phyloP scores from a whole-genome alignment of 2,888 invertebrate genomes.

The Watsonalla cultraria region DNA sequence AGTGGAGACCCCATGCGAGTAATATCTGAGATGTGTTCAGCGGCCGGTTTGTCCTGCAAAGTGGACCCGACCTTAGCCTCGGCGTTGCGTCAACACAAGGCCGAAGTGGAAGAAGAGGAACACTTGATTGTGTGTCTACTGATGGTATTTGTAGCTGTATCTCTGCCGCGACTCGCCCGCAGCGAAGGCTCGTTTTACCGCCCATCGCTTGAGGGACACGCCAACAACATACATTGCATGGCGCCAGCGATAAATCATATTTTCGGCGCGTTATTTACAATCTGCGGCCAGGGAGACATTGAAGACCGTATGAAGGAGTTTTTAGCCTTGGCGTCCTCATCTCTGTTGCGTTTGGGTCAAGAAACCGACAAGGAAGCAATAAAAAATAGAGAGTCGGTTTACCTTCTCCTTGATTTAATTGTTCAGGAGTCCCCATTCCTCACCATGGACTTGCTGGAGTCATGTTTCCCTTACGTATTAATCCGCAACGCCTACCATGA shows the following conservation, averaged over 20 bases:
- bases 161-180: slow-evolving; percentile 95
- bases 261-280: slow-evolving; percentile 97
- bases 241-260: slow-evolving; percentile 97
- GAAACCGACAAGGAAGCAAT: slow-evolving; percentile 97
- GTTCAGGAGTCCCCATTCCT: slow-evolving; percentile 99
- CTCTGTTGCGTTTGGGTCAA: slow-evolving; percentile 94
- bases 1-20: slow-evolving; percentile 93
- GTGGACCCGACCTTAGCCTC: slow-evolving; percentile 97
- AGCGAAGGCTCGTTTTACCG: slow-evolving; percentile 93
- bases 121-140: slow-evolving; percentile 95
- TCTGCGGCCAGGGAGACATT: slow-evolving; percentile 97
- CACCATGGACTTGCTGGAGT: slow-evolving; percentile 98
- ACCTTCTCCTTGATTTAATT: slow-evolving; percentile 96
- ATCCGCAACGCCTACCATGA: slow-evolving; percentile 99
- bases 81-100: slow-evolving; percentile 92
- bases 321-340: slow-evolving; percentile 94
- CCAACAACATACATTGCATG: slow-evolving; percentile 99
- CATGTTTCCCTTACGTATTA: slow-evolving; percentile 98
- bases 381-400: slow-evolving; percentile 97
- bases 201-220: slow-evolving; percentile 93
- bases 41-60: slow-evolving; percentile 95
- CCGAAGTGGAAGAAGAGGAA: slow-evolving; percentile 93
- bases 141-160: slow-evolving; percentile 99
- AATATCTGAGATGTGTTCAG: slow-evolving; percentile 98
- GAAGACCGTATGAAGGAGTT: slow-evolving; percentile 99